Percentiles rank a stretch among this genome's conserved stretches.
Evolutionary conservation across 2,113 vertebrate species (phyloP).

Genomic region (Semnornis frantzii): DNA sequence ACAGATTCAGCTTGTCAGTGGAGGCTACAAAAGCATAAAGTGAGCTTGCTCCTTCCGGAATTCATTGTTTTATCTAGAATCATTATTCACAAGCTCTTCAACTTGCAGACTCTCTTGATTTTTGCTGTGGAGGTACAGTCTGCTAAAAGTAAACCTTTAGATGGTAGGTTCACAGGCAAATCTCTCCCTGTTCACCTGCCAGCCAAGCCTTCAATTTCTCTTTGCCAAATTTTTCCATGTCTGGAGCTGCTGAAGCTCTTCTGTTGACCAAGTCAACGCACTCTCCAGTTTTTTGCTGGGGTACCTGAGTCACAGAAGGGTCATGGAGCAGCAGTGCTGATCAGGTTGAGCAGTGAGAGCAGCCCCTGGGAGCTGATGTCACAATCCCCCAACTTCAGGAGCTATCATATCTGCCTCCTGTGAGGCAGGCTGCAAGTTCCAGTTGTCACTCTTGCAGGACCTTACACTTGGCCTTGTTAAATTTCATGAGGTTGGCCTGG

Average conservation of each 20-base stretch:
- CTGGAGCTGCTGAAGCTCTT: not conserved
- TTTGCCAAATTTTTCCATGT: not conserved
- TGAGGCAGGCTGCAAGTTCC: not conserved
- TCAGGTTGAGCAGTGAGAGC: not conserved
- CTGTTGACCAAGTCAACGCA: rapidly evolving
- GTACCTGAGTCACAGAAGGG: rapidly evolving
- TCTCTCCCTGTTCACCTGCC: not conserved
- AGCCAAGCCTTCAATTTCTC: not conserved
- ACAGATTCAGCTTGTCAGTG: not conserved
- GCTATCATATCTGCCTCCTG: not conserved
- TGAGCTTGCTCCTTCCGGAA: not conserved
- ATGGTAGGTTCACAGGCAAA: not conserved
- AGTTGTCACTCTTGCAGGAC: not conserved
- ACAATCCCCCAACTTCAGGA: not conserved
- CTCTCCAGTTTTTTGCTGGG: not conserved
- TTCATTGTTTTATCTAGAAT: not conserved
- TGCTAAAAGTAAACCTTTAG: not conserved
- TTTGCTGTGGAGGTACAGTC: not conserved
- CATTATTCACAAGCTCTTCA: not conserved
- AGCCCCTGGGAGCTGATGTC: not conserved
- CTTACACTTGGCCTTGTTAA: too few species aligned
- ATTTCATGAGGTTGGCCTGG: too few species aligned
- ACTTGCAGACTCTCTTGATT: not conserved
- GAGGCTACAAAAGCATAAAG: not conserved
- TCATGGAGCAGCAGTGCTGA: not conserved